A percentile compares a stretch with the other conserved stretches of the same genome.
Evolutionary conservation across 1,140 invertebrate species (phyloP).

Genomic region (Euborellia annulipes): DNA sequence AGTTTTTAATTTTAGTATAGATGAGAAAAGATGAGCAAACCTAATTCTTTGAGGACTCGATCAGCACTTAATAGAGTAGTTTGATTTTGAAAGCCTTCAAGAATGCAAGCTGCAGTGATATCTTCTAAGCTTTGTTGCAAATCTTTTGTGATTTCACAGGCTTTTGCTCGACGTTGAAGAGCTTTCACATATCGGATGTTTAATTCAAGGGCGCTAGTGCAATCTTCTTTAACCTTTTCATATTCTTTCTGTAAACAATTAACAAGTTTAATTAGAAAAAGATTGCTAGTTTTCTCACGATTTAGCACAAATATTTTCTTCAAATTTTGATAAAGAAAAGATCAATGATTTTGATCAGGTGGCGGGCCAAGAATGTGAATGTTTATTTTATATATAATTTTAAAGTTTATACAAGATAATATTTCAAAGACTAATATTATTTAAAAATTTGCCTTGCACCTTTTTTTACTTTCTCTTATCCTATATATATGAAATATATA

Average conservation of each 20-base stretch:
- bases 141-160: conserved; percentile 61
- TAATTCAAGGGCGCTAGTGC: conserved; percentile 64
- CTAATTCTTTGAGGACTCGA: conserved; percentile 61
- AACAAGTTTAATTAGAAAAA: conserved; percentile 4
- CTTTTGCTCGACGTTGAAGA: conserved; percentile 63
- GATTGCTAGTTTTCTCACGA: no score
- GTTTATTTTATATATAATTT: no score
- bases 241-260: conserved; percentile 49
- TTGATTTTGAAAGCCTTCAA: conserved; percentile 75
- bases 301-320: no score
- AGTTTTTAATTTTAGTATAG: no score
- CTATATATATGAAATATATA: no score
- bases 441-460: no score
- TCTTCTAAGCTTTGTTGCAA: conserved; percentile 73
- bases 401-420: no score
- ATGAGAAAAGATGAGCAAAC: conserved; percentile 28
- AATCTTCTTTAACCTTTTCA: conserved; percentile 71
- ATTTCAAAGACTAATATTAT: no score
- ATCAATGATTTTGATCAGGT: no score
- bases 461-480: no score
- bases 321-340: no score
- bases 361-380: no score
- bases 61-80: conserved; percentile 65
- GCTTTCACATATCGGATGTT: conserved; percentile 86
- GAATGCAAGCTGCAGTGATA: conserved; percentile 76